Evolutionary conservation across 2,797 vertebrate species (phyloP).

Genomic region (Thalassophryne amazonica): DNA sequence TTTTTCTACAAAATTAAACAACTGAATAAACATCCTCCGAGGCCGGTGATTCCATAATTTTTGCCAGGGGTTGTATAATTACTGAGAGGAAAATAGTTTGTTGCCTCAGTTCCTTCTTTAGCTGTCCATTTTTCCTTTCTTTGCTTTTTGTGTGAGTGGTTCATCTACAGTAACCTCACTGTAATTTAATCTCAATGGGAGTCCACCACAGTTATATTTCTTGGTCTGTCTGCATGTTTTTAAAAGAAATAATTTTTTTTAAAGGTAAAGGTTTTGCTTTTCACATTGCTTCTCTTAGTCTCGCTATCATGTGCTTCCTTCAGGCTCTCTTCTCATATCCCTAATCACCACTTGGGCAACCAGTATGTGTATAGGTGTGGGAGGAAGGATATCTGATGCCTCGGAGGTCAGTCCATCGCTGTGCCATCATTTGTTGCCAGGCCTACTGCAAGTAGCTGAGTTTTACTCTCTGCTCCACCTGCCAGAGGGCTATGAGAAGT

Average conservation of each 20-base stretch:
- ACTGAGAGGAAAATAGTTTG: constrained; percentile 1
- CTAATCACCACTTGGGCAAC: constrained; percentile 9
- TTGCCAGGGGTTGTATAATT: too few relatives aligned
- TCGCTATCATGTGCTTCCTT: not conserved
- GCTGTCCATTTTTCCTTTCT: not conserved
- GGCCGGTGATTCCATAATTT: too few relatives aligned
- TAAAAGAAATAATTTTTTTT: too few relatives aligned
- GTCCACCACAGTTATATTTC: constrained; percentile 27
- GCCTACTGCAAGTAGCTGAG: constrained; percentile 20
- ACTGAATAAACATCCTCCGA: too few relatives aligned
- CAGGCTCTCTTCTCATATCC: not conserved
- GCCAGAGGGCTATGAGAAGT: constrained; percentile 7
- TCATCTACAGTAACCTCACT: constrained; percentile 7
- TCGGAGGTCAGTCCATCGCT: constrained; percentile 28
- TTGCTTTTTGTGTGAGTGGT: not conserved
- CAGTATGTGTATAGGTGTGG: constrained; percentile 6
- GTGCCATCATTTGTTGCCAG: constrained; percentile 40
- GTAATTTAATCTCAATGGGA: constrained; percentile 35
- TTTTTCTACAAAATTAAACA: too few relatives aligned
- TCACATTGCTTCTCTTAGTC: not conserved
- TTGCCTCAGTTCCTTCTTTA: not conserved
- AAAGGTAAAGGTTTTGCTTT: too few relatives aligned
- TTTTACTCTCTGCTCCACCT: constrained; percentile 27
- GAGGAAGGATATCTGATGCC: constrained; percentile 41
- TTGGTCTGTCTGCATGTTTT: too few relatives aligned